These are phyloP conservation scores for Rhizoglyphus robini DNA, from an alignment of 1,140 invertebrate genomes.

Conservation along the genomic window DNA sequence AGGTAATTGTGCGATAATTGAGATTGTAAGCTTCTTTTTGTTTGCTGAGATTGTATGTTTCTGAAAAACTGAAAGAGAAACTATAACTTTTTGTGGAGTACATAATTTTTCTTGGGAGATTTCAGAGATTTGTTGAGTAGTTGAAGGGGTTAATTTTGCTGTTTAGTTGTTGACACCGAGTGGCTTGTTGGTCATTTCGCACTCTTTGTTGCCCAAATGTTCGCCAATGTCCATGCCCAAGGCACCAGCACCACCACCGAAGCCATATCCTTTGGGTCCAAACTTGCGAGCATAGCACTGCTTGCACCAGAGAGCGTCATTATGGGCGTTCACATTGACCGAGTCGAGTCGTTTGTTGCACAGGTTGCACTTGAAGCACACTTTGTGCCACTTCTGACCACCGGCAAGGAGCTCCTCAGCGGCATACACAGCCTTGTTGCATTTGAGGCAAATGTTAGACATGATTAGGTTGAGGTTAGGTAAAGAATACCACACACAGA, in stretches of 20 bases:
- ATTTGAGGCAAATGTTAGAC: slow-evolving; percentile 94
- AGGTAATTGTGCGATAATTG: no score
- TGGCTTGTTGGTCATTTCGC: slow-evolving; percentile 28
- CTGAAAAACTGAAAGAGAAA: no score
- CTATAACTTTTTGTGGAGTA: no score
- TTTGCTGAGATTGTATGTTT: no score
- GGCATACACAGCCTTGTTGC: slow-evolving; percentile 94
- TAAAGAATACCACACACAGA: no score
- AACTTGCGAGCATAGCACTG: slow-evolving; percentile 92
- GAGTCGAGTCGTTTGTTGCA: slow-evolving; percentile 95
- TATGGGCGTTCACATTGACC: slow-evolving; percentile 90
- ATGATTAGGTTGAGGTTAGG: no score
- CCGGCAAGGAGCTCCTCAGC: slow-evolving; percentile 94
- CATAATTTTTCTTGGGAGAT: no score
- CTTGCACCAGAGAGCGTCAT: slow-evolving; percentile 90
- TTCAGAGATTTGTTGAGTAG: no score
- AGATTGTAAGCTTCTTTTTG: no score
- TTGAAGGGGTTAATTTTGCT: not conserved
- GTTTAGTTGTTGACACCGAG: slow-evolving; percentile 5
- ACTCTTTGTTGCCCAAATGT: slow-evolving; percentile 46
- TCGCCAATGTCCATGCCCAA: slow-evolving; percentile 79
- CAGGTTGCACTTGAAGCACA: slow-evolving; percentile 95
- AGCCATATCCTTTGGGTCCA: slow-evolving; percentile 69
- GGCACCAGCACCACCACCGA: not conserved
- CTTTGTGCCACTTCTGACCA: slow-evolving; percentile 95